Evolutionary conservation across 2,797 vertebrate species (phyloP), one percentile per base, ranked within the genome.

Genomic region (Fistularia commersonii): DNA sequence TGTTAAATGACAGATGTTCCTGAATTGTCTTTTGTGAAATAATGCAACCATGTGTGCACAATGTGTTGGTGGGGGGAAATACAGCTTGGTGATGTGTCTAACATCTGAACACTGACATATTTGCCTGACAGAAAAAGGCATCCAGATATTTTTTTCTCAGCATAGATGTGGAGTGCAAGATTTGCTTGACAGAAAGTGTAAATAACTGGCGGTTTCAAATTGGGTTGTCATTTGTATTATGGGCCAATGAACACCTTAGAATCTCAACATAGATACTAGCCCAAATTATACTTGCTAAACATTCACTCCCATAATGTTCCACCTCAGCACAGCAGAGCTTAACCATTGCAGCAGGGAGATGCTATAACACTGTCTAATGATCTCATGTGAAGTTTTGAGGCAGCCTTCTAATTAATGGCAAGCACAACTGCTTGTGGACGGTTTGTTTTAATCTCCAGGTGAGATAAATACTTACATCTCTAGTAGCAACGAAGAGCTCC

Each of bases 201-300:
- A 85, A 84, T 84, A 77, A 86, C 80, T 82, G 77, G 70, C 76
- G 1, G 61, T 62, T 52, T 67, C 83, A 80, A 85, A 82, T 77
- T 69, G 77, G 68, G 59, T 64, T 76, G 72, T 82, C 80, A 85
- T 82, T 84, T 77, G 72, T 72, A 79, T 86, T 82, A 87, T 64
- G 71, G 69, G 57, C 72, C 78, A 78, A 75, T 77, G 77, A 77
- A 79, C 79, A 81, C 74, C 73, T 63, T 68, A 66, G 72, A 79
- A 73, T 61, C 65, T 77, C 54, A 32, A 54, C 72, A 38, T 64
- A 82, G 72, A 68, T 66, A 71, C 73, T 51, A 70, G 70, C 64
- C 59, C 64, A 72, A 68, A 80, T 80, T 67, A 76, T 59, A 72
- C 74, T 52, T 52, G 78, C 74, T 68, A 85, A 86, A 84, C 70